Evolutionary conservation across 2,113 vertebrate species (phyloP), one percentile per base, ranked within the genome.

Genomic region (Xyliphius kryptos): DNA sequence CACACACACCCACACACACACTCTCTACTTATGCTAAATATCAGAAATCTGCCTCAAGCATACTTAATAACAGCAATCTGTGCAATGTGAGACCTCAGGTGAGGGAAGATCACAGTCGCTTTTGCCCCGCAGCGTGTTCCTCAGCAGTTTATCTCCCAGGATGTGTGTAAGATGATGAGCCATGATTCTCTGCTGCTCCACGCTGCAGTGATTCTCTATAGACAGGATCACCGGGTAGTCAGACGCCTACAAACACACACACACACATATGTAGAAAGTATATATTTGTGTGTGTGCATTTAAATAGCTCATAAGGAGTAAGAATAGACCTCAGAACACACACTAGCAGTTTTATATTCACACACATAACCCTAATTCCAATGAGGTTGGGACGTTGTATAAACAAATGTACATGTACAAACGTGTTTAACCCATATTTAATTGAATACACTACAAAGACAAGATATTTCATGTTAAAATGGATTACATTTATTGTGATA

Each of bases 181-280:
- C 83, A 95, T 83, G 50, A 84, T 80, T 53, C 85, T 81, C 79
- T 97, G 93, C 63, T 98, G 94, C 66, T 93, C 92, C 61, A 91
- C 61, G 50, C 87, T 85, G 75, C 95, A 98, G 76, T 98, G 95
- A 81, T 94, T 97, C 81, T 97, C 93, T 54, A 96, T 81, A 20
- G 95, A 97, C 76, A 98, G 75, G 80, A 98, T 93, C 70, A 98
- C 86, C 0, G 95, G 95, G 75, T 91, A 95, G 46, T 92, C 84
- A 0, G 93, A 94, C 1, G 79, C 83, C 95, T 97, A 80, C 5
- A 46, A 2, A n/a, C n/a, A n/a, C n/a, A n/a, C n/a, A 43, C 9
- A 43, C 21, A 32, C n/a, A 32, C 21, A 43, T 21, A 26, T 54
- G 41, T 53, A 5, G 9, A 22, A 9, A 32, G 38, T 12, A 14